phyloP scores from a whole-genome alignment of 2,113 vertebrate species.

The Pan troglodytes region NHGRI_mPanTro3-v2.1_pri NC_072398.2:92559501-92560000 shows the following conservation, averaged over 20 bases:
- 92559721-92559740: neutral
- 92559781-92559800: neutral
- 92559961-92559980: neutral
- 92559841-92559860: neutral
- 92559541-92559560: neutral
- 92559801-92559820: neutral
- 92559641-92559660: neutral
- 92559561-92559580: neutral
- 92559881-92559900: neutral
- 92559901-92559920: neutral
- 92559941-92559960: neutral
- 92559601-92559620: neutral
- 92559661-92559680: neutral
- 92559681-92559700: neutral
- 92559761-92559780: neutral
- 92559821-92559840: neutral
- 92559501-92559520: neutral
- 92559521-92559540: neutral
- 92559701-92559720: neutral
- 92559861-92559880: neutral
- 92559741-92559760: neutral
- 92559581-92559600: neutral
- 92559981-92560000: neutral
- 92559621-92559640: neutral
- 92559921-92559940: neutral